Percentiles rank a stretch among this genome's conserved stretches.
Conservation (phyloP, 2,888 invertebrate species). For the Tenthredo mesomela region DNA sequence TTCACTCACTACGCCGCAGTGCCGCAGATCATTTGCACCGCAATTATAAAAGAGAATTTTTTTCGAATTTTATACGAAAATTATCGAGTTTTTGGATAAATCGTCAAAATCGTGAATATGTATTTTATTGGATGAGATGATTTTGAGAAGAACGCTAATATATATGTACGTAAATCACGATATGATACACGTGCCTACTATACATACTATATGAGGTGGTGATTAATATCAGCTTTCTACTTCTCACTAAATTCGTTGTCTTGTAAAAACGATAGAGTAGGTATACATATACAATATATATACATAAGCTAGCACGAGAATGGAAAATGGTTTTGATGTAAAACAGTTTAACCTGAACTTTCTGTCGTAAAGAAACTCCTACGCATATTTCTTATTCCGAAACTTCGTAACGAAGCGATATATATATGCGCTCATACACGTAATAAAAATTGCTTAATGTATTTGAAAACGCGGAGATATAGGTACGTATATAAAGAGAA, state of each 20-base stretch:
- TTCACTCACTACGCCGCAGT: not conserved
- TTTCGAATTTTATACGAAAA: too few relatives aligned
- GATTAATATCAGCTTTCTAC: constrained; percentile 7
- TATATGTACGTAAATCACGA: too few relatives aligned
- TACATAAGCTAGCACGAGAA: not conserved
- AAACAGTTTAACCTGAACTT: constrained; percentile 67
- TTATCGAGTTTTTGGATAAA: too few relatives aligned
- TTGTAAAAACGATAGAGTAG: not conserved
- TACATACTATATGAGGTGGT: not conserved
- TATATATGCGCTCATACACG: not conserved
- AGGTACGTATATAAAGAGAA: not conserved
- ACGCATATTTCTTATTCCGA: constrained; percentile 55
- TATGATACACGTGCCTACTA: not conserved
- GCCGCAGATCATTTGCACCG: not conserved
- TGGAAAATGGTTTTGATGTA: constrained; percentile 64
- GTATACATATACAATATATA: too few relatives aligned
- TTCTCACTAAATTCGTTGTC: not conserved
- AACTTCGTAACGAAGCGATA: not conserved
- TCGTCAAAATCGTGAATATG: too few relatives aligned
- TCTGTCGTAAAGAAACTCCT: constrained; percentile 69
- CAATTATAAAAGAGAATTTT: too few relatives aligned
- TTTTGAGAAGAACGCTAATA: too few relatives aligned
- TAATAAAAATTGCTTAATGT: not conserved
- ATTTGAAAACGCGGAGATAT: too few relatives aligned
- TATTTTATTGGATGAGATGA: too few relatives aligned